These are phyloP conservation scores for Penaeus monodon DNA, from an alignment of 2,888 invertebrate species.

Conservation along the genomic window DNA sequence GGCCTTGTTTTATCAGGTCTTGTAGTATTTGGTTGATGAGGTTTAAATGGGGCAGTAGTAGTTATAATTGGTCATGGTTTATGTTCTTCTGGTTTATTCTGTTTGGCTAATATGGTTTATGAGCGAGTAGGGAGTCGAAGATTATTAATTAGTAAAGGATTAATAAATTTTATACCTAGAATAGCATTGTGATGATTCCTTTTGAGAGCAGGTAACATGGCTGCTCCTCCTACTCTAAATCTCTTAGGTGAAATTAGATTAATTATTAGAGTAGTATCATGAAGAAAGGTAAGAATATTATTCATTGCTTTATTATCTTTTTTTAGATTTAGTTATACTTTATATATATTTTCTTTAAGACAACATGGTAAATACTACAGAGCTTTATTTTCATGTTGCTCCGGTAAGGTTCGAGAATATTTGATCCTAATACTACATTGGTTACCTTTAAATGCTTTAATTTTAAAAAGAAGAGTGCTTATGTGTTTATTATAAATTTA, in stretches of 20 bases:
- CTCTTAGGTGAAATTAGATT: constrained; percentile 78
- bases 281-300: constrained; percentile 73
- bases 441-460: constrained; percentile 76
- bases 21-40: not conserved
- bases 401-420: constrained; percentile 74
- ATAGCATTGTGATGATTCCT: constrained; percentile 78
- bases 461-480: constrained; percentile 73
- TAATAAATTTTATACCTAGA: constrained; percentile 76
- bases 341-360: constrained; percentile 77
- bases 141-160: constrained; percentile 76
- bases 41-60: constrained; percentile 13
- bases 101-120: constrained; percentile 44
- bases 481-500: constrained; percentile 74
- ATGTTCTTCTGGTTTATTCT: constrained; percentile 43
- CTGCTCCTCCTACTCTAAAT: constrained; percentile 79
- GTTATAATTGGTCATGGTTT: constrained; percentile 31
- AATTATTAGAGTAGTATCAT: constrained; percentile 75
- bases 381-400: constrained; percentile 73
- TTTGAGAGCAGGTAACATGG: constrained; percentile 77
- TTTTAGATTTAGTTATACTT: constrained; percentile 78
- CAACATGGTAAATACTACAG: constrained; percentile 76
- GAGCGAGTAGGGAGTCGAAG: constrained; percentile 71
- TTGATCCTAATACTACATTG: constrained; percentile 77
- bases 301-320: constrained; percentile 76
- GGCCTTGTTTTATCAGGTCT: constrained; percentile 70